Evolutionary conservation across 2,888 invertebrate species (phyloP), one percentile per base, ranked within the genome.

Genomic region (Drosophila gaucha): DNA sequence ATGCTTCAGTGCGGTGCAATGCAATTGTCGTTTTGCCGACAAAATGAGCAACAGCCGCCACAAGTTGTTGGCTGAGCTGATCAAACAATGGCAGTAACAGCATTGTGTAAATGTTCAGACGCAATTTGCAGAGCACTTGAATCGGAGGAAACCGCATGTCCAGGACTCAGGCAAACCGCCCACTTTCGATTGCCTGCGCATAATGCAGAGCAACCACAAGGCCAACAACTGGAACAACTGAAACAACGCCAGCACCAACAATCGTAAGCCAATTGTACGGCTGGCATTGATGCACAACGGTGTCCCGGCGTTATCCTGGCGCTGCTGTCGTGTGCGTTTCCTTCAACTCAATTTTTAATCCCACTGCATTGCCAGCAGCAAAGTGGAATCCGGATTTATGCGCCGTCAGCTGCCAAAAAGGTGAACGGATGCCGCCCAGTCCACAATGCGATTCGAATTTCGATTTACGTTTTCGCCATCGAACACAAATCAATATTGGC

Each of bases 401-500:
- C 62, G 26, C 44, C 67, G 54, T 58, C 68, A 63, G 70, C 50
- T 71, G 64, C 57, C 50, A 60, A 65, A n/a, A 66, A 80, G 82
- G 78, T 75, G 67, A 80, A 47, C 65, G 74, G 78, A 71, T 74
- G 67, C 69, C 12, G 16, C n/a, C n/a, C n/a, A 22, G 26, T 39
- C 56, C 30, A 36, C 51, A 56, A 33, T 57, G 35, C 60, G 58
- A 64, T 79, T 33, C 54, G 35, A 51, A 57, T 71, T 64, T 39
- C 65, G 58, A 67, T 67, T 60, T 59, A 36, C 51, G 26, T 38
- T 49, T 14, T 18, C 9, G 49, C 16, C n/a, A n/a, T n/a, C n/a
- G 28, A 14, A 36, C 65, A 58, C 51, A 88, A 80, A 82, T 88
- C 83, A 83, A 83, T 87, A 85, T 67, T 82, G 71, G 65, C 62